Evolutionary conservation across 1,140 invertebrate genomes (phyloP).

Genomic region (Bombus balteatus): DNA sequence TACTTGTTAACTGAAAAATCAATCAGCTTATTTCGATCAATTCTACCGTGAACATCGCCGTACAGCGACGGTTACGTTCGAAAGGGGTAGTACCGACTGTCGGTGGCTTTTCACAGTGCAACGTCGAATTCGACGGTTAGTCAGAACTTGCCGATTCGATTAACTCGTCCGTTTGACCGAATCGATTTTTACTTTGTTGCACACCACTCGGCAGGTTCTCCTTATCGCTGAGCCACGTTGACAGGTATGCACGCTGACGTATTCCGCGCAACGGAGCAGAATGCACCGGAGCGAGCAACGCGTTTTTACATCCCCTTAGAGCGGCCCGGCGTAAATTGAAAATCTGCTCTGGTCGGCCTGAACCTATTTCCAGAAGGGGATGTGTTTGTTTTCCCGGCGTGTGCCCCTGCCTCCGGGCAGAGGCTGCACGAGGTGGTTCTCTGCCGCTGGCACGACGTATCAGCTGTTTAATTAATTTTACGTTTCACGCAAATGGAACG

Average conservation of each 20-base stretch:
- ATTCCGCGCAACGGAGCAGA: slow-evolving; percentile 59
- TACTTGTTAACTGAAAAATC: neutral
- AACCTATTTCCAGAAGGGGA: slow-evolving; percentile 55
- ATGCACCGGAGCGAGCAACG: slow-evolving; percentile 31
- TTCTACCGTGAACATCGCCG: slow-evolving; percentile 9
- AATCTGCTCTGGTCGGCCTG: slow-evolving; percentile 52
- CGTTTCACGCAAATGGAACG: slow-evolving; percentile 73
- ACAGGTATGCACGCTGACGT: slow-evolving; percentile 52
- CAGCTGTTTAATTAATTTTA: slow-evolving; percentile 78
- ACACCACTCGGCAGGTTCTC: slow-evolving; percentile 1
- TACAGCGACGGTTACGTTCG: neutral
- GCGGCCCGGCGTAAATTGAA: slow-evolving; percentile 59
- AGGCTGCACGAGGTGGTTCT: slow-evolving; percentile 19
- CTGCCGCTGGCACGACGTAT: slow-evolving; percentile 51
- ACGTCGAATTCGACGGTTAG: neutral
- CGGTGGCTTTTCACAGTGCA: neutral
- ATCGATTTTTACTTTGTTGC: slow-evolving; percentile 58
- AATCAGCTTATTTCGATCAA: neutral
- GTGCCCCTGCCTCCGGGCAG: slow-evolving; percentile 39
- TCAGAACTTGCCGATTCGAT: slow-evolving; percentile 55
- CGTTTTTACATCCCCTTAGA: slow-evolving; percentile 58
- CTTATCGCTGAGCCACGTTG: slow-evolving; percentile 46
- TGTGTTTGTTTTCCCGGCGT: slow-evolving; percentile 61
- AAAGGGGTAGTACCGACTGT: neutral
- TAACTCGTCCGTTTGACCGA: slow-evolving; percentile 47